Evolutionary conservation across 2,797 vertebrate genomes (phyloP), one percentile per base, ranked within the genome.

Genomic region (Furcifer pardalis): DNA sequence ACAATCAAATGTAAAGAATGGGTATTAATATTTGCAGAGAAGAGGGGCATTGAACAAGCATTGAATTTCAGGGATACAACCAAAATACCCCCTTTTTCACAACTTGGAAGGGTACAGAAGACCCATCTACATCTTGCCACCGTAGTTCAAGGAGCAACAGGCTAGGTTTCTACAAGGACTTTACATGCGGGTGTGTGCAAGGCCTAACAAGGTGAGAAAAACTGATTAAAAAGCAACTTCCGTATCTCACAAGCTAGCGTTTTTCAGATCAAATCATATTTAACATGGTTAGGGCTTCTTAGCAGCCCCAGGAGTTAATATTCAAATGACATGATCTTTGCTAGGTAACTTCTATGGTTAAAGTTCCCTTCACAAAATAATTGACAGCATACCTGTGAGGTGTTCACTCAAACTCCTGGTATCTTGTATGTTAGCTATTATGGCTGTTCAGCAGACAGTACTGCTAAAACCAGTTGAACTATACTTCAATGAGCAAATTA

Each of bases 211-310:
- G 56, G 35, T n/a, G 23, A 8, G 46, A 32, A 30, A 27, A 27
- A 1, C 32, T 27, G 66, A 83, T 79, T 56, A 83, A 91, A 90
- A 85, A 74, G 86, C 83, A 87, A 21, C 65, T 92, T 88, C 90
- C 83, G 84, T 86, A 87, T 90, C 86, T 66, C 78, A 87, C 6
- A 49, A 49, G 46, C 46, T n/a, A n/a, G n/a, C n/a, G n/a, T n/a
- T n/a, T n/a, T 49, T 49, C 46, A 49, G 46, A 49, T 49, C 46
- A 49, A 49, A 49, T 49, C 46, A 49, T 49, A 49, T 12, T 49
- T 49, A 49, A 49, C 7, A 49, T 49, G 7, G 13, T 49, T 49
- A 49, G 7, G 3, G 68, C 85, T 91, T 90, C 85, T 91, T 90
- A 92, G 81, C 65, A 83, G 86, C 86, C 92, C 82, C 86, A 79